Base-by-base conservation (phyloP, 2,113 vertebrate genomes). In the Anseranas semipalmata region DNA sequence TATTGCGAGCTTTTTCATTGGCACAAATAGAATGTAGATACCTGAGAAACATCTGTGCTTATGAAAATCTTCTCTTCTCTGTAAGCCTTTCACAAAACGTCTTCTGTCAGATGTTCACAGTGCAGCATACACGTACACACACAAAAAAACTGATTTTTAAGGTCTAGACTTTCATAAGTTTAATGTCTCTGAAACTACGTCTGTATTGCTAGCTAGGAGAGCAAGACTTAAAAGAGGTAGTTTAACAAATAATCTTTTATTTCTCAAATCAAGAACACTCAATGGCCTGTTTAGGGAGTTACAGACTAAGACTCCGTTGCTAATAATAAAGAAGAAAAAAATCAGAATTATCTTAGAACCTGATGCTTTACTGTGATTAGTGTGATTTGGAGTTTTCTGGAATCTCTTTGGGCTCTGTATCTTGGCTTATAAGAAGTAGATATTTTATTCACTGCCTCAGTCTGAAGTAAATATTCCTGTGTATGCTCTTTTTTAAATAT, bases 401-500 rank as follows among this genome's bases (percentile, higher is more conserved):
- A 43, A 87, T 37, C 28, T 45, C 2, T 7, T 48, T 55, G 60
- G 58, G 17, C 10, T 46, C 35, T 60, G 25, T 21, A 28, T 67
- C 53, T 67, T 93, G 63, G 70, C 59, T 68, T 66, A 9, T 52
- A 76, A 63, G 56, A 2, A 53, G 24, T 33, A 91, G 55, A 37
- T 75, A 75, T n/a, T 84, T 68, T 85, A 72, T 88, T 90, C 39
- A n/a, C 35, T 88, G 78, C 43, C 21, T 87, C 21, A 60, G 28
- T 71, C 55, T 91, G 74, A 30, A 93, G 63, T 75, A 93, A 96
- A 92, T 88, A 94, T 84, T 75, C 74, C 62, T 73, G 48, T 48
- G 33, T 41, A 53, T 45, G 20, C 6, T 83, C 13, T 58, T 35
- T 74, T 92, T 76, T 39, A 83, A 92, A 85, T 76, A 94, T 93